Base-by-base conservation (phyloP, 92 coral and sea anemone genomes). In the Meandrina meandrites region DNA sequence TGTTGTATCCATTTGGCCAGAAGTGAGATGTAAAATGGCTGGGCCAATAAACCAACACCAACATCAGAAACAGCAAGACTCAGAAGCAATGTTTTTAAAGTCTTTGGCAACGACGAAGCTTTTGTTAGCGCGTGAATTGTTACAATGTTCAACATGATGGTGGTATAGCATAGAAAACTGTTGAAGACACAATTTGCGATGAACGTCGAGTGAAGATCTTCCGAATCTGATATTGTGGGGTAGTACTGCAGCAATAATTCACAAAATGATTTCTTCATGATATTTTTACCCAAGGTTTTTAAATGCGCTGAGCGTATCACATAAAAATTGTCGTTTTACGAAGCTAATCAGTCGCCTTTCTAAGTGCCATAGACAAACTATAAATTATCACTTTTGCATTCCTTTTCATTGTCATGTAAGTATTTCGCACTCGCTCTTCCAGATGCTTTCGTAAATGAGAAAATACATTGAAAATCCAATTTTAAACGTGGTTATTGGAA, bases 21-120 rank as follows among this genome's bases (percentile, higher is more conserved):
- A 32, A 34, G 76, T 71, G 47, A 71, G n/a, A 8, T 34, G 76
- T 71, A 35, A 71, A 71, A 71, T 31, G 76, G 76, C 8, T 71
- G 76, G 0, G 5, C 76, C 8, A 71, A 71, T 21, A 71, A 36
- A 16, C 76, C 76, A 31, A 71, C 76, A 35, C 47, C 76, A 36
- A 71, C 76, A 78, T 78, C 81, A 31, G 81, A 78, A 51, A 78
- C 27, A 78, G 64, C 36, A 11, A 48, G 81, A 51, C 66, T 78
- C 81, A 78, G n/a, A 5, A 78, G 81, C 81, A 78, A 78, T 48
- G 66, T 78, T 53, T 51, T 78, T 78, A 53, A 24, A 17, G 60
- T 45, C 45, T 78, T 78, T 78, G 81, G 64, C 81, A 48, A 78
- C 24, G 81, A 78, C 62, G 40, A 18, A 30, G 81, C 50, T 48